Base-by-base conservation (phyloP, 2,113 vertebrate species). In the Chascanopsetta lugubris region DNA sequence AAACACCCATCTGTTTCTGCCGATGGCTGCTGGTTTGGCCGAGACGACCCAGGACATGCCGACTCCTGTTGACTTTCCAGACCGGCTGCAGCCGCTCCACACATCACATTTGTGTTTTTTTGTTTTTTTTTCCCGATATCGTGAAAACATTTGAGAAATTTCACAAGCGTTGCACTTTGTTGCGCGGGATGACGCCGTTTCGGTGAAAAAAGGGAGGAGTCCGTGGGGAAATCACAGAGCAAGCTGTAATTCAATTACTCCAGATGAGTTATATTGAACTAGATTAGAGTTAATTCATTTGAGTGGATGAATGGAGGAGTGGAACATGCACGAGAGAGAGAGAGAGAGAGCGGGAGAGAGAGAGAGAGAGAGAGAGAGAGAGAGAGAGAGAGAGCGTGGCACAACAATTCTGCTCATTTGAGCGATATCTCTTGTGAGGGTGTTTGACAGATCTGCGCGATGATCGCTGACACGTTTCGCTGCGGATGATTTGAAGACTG, bases 1-100 rank as follows among this genome's bases (percentile, higher is more conserved):
- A 90, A 85, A 76, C 79, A 71, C n/a, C 77, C 82, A 80, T 90
- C 84, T 90, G 87, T 88, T 85, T 86, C 58, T 84, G 79, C 74
- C 78, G 88, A 88, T 86, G 75, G 77, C 64, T 65, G 80, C 75
- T 79, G 80, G 78, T 81, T 84, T 85, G 85, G 85, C 80, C 2
- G 57, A 47, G 63, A 57, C 63, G 6, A 21, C 75, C n/a, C 22
- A 73, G 72, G 85, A 87, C 77, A 74, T 27, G 63, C 75, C 47
- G 79, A 75, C 78, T 87, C 65, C 75, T 51, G 57, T 69, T 79
- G 71, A 77, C 69, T 85, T 59, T 80, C 73, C 72, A 62, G 78
- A 54, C 71, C 71, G 17, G 48, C 61, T 5, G 72, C 48, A n/a
- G 47, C 25, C 8, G 20, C 57, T 77, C 55, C 13, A 61, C 68